phyloP scores from a whole-genome alignment of 2,888 invertebrate genomes.

The Trissolcus brochymenae region DNA sequence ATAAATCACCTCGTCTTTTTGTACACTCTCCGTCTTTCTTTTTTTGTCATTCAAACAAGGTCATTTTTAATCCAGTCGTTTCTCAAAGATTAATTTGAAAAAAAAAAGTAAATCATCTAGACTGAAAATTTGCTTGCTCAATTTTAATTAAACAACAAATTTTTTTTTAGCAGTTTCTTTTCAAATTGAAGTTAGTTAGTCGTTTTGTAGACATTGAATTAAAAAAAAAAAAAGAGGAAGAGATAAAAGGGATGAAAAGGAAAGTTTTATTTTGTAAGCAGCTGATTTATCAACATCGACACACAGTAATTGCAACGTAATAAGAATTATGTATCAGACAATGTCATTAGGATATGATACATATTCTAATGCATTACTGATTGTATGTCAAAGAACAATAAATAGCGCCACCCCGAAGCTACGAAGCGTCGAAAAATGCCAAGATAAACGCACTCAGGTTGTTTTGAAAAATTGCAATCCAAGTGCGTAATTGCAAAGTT shows the following conservation, averaged over 20 bases:
- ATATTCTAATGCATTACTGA: constrained; percentile 49
- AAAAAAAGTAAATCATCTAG: too few species aligned
- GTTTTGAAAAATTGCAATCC: too few species aligned
- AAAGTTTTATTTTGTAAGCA: constrained; percentile 1
- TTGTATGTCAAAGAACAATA: constrained; percentile 54
- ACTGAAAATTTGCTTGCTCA: neutral
- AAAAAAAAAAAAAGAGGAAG: neutral
- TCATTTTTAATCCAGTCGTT: too few species aligned
- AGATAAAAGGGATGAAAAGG: neutral
- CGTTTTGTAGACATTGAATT: too few species aligned
- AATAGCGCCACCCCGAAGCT: constrained; percentile 51
- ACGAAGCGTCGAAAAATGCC: too few species aligned
- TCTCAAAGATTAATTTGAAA: too few species aligned
- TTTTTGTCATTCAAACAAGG: too few species aligned
- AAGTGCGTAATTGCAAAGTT: constrained; percentile 19
- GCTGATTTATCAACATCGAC: constrained; percentile 39
- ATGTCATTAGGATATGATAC: constrained; percentile 48
- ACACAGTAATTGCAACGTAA: constrained; percentile 18
- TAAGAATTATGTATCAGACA: constrained; percentile 36
- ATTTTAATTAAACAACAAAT: neutral
- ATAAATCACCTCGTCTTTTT: too few species aligned
- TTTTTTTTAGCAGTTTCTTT: too few species aligned
- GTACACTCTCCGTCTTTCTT: too few species aligned
- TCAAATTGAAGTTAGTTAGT: too few species aligned
- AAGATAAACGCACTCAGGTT: too few species aligned